Conservation (phyloP, 2,113 vertebrate species). For the Gobiocypris rarus region DNA sequence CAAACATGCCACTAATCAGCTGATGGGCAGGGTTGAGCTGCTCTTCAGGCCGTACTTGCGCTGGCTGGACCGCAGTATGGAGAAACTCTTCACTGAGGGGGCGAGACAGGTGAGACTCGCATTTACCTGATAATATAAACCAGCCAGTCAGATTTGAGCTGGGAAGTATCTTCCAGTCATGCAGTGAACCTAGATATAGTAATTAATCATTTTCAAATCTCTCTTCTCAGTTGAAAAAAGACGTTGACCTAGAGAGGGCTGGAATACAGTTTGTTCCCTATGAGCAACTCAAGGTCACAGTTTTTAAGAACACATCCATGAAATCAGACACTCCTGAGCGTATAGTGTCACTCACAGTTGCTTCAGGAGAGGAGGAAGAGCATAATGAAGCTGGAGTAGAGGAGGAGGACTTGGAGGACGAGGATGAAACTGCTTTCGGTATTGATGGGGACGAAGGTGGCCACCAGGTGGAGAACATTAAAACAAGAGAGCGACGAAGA, state of each 20-base stretch:
- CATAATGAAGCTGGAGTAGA: conserved; percentile 41
- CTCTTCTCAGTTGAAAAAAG: conserved; percentile 77
- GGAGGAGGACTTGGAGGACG: conserved; percentile 44
- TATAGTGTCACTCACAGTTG: conserved; percentile 11
- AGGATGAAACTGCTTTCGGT: conserved; percentile 33
- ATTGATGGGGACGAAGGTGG: conserved; percentile 47
- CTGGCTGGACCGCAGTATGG: conserved; percentile 83
- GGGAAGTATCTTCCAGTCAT: too few relatives aligned
- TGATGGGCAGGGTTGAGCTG: conserved; percentile 80
- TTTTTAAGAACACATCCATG: conserved; percentile 57
- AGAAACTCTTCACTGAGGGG: conserved; percentile 80
- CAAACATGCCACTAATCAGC: conserved; percentile 81
- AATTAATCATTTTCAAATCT: neutral
- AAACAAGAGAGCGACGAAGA: conserved; percentile 68
- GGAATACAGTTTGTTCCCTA: conserved; percentile 81
- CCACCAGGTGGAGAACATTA: conserved; percentile 72
- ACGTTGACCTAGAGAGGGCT: conserved; percentile 76
- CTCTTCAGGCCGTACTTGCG: conserved; percentile 80
- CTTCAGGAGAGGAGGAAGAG: conserved; percentile 14
- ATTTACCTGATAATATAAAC: neutral
- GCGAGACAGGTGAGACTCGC: conserved; percentile 75
- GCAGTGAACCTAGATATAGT: neutral
- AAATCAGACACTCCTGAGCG: conserved; percentile 17
- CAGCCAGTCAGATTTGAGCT: neutral
- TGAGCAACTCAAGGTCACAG: conserved; percentile 73